Evolutionary conservation across 2,113 vertebrate species (phyloP), one percentile per base, ranked within the genome.

Genomic region (Leucopsar rothschildi): DNA sequence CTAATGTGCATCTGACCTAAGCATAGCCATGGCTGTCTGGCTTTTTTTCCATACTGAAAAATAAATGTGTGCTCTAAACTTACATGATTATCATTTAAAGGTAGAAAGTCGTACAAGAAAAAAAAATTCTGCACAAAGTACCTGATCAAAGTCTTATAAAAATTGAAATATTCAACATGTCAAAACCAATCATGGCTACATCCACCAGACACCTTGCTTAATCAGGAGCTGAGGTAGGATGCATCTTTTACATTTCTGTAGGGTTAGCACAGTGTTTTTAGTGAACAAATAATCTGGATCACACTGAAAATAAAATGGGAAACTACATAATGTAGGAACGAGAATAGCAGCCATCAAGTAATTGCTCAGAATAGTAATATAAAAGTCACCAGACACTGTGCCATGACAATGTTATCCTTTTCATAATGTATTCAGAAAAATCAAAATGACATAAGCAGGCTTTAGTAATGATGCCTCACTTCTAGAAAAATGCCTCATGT

Each of bases 351-450:
- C n/a, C 61, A 49, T 33, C 25, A 50, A 80, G 16, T 44, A 90
- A 90, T 91, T 76, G 12, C 42, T 91, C 47, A 77, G 59, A 72
- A 69, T 84, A 94, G n/a, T 53, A 91, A 82, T 31, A 73, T 47
- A 80, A 94, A 94, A 55, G 52, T 81, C 83, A 92, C 79, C 85
- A 96, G 90, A 93, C 72, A 80, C 55, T 23, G 3, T 86, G 71
- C 93, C 93, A 93, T 81, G 59, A 35, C 27, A 88, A 63, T 66
- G 42, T 39, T 83, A 86, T 90, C 60, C 47, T 78, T 95, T 63
- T 50, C 52, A 56, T 66, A 94, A 70, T n/a, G 50, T 53, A 49
- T 81, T 96, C 79, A 78, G 39, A 88, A 94, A 92, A 88, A 95
- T 75, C 44, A 83, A 82, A 93, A 76, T 92, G 9, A 95, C 82